These are phyloP conservation scores for Agrotis segetum DNA, from an alignment of 2,888 invertebrate genomes.

Conservation along the genomic window DNA sequence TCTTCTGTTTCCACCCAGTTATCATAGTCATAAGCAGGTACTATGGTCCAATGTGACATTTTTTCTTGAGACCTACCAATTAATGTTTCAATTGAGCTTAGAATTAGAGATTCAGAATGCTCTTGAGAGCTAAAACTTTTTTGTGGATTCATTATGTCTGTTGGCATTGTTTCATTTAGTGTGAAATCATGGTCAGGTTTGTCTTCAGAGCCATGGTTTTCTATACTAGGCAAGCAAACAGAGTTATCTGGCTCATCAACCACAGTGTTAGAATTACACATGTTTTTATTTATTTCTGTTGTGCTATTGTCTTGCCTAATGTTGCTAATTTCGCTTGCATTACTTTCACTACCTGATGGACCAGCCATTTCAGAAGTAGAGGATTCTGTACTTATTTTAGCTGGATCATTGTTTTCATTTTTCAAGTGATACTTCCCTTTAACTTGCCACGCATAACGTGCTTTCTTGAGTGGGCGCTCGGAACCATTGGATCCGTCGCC, in stretches of 20 bases:
- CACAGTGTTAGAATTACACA: constrained; percentile 78
- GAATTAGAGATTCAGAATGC: constrained; percentile 45
- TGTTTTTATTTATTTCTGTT: constrained; percentile 82
- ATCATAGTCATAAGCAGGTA: not conserved
- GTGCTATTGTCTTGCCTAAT: constrained; percentile 81
- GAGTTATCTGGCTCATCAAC: constrained; percentile 75
- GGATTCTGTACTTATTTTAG: constrained; percentile 45
- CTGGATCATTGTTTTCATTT: constrained; percentile 76
- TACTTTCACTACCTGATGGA: constrained; percentile 68
- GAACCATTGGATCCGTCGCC: constrained; percentile 87
- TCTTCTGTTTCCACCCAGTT: constrained; percentile 73
- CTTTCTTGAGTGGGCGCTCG: constrained; percentile 92
- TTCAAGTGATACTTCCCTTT: constrained; percentile 92
- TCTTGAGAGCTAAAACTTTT: constrained; percentile 69
- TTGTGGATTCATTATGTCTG: constrained; percentile 4
- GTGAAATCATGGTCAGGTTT: constrained; percentile 52
- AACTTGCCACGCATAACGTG: constrained; percentile 93
- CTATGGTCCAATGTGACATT: not conserved
- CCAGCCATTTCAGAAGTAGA: constrained; percentile 61
- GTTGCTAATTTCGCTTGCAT: constrained; percentile 61
- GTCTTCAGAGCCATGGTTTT: constrained; percentile 69
- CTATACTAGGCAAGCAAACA: constrained; percentile 71
- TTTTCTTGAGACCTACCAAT: constrained; percentile 6
- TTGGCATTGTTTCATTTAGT: constrained; percentile 15
- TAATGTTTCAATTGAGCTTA: constrained; percentile 33